Evolutionary conservation across 2,797 vertebrate species (phyloP).

Genomic region (Pogoniulus pusillus): DNA sequence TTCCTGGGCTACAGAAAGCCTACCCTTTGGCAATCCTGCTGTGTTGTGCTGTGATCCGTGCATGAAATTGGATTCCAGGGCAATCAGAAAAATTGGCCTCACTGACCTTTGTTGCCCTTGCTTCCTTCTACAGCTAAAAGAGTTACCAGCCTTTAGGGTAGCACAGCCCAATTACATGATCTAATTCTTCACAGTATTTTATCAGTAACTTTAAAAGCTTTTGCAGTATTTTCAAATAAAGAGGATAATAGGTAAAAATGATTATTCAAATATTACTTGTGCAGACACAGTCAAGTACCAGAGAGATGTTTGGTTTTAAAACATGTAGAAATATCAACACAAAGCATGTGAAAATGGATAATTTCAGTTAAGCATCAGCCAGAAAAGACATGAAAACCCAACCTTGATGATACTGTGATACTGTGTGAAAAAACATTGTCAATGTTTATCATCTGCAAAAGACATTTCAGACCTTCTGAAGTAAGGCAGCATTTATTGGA

Average conservation of each 20-base stretch:
- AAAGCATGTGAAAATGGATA: neutral
- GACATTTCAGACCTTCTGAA: neutral
- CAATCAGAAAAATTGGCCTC: neutral
- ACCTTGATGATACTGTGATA: too few relatives aligned
- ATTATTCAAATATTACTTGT: neutral
- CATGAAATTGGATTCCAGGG: conserved; percentile 4
- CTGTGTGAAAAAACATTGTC: neutral
- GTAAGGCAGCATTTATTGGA: neutral
- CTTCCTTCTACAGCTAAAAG: neutral
- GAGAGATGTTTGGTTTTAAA: neutral
- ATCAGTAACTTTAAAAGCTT: neutral
- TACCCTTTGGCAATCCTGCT: neutral
- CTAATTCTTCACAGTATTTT: neutral
- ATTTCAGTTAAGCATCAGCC: neutral
- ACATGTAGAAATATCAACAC: neutral
- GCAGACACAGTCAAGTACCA: neutral
- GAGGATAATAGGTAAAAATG: neutral
- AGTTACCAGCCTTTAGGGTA: neutral
- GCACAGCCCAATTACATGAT: neutral
- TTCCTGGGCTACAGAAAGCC: neutral
- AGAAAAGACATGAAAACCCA: neutral
- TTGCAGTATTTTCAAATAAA: neutral
- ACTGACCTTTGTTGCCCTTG: neutral
- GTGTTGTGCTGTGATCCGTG: neutral
- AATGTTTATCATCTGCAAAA: neutral